A percentile compares a stretch with the other conserved stretches of the same genome.
Conservation (phyloP, 2,797 vertebrate genomes). For the Cirrhinus molitorella region DNA sequence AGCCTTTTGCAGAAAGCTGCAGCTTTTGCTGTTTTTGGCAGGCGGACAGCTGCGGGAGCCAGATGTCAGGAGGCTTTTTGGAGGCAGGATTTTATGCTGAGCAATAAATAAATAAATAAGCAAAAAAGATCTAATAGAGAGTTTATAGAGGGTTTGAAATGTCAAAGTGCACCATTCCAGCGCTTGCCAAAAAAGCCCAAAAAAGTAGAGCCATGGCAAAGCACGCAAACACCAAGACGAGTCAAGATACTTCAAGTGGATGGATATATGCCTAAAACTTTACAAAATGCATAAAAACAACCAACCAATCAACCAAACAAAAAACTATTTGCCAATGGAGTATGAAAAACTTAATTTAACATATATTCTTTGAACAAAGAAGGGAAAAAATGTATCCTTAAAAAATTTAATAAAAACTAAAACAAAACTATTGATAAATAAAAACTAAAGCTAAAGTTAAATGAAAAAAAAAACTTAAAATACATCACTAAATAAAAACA, state of each 20-base stretch:
- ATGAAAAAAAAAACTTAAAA: not conserved
- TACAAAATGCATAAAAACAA: not conserved
- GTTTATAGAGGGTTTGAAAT: slow-evolving; percentile 75
- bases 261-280: not conserved
- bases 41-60: slow-evolving; percentile 75
- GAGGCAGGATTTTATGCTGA: slow-evolving; percentile 71
- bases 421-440: not conserved
- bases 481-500: not conserved
- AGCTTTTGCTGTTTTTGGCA: slow-evolving; percentile 71
- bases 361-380: not conserved
- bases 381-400: not conserved
- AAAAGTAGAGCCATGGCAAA: not conserved
- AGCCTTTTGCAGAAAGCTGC: slow-evolving; percentile 57
- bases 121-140: slow-evolving; percentile 72
- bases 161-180: slow-evolving; percentile 71
- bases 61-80: slow-evolving; percentile 81
- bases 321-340: no score
- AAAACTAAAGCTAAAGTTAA: not conserved
- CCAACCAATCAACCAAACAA: no score
- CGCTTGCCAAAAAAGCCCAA: slow-evolving; percentile 68
- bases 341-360: not conserved
- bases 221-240: not conserved
- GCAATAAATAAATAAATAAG: slow-evolving; percentile 42
- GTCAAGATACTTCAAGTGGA: not conserved
- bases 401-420: not conserved